Evolutionary conservation across 2,113 vertebrate species (phyloP).

Genomic region (Pelobates fuscus): DNA sequence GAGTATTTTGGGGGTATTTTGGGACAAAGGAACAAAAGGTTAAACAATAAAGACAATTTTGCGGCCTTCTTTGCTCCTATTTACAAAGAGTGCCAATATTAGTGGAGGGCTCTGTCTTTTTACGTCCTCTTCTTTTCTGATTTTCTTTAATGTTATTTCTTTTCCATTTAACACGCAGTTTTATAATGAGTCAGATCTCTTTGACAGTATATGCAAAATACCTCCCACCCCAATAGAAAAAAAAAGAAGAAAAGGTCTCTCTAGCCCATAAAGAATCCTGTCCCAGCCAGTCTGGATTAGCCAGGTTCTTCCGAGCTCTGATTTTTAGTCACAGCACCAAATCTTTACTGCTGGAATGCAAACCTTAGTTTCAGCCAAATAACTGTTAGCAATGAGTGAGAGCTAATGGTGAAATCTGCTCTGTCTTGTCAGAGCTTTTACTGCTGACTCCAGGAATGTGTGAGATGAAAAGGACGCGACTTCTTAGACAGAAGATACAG

Average conservation of each 20-base stretch:
- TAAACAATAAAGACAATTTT: too few relatives aligned
- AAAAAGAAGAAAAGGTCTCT: neutral
- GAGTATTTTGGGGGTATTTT: too few relatives aligned
- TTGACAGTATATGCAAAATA: too few relatives aligned
- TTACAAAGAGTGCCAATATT: too few relatives aligned
- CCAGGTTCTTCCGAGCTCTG: constrained; percentile 9
- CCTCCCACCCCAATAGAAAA: too few relatives aligned
- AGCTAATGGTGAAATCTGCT: constrained; percentile 89
- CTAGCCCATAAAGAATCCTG: neutral
- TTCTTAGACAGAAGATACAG: constrained; percentile 75
- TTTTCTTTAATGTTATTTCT: too few relatives aligned
- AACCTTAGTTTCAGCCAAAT: constrained; percentile 81
- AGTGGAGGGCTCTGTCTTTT: too few relatives aligned
- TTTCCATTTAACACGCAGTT: too few relatives aligned
- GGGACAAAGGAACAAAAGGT: too few relatives aligned
- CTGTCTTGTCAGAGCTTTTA: constrained; percentile 86
- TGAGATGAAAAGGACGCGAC: constrained; percentile 87
- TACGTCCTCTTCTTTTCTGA: too few relatives aligned
- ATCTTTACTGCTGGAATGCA: constrained; percentile 83
- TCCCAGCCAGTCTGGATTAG: constrained; percentile 30
- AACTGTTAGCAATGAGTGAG: constrained; percentile 90
- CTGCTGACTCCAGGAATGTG: constrained; percentile 91
- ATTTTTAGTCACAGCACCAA: constrained; percentile 64
- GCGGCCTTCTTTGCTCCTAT: too few relatives aligned
- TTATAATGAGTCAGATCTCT: too few relatives aligned